Conservation (phyloP, 2,888 invertebrate species). For the Dryobota labecula region DNA sequence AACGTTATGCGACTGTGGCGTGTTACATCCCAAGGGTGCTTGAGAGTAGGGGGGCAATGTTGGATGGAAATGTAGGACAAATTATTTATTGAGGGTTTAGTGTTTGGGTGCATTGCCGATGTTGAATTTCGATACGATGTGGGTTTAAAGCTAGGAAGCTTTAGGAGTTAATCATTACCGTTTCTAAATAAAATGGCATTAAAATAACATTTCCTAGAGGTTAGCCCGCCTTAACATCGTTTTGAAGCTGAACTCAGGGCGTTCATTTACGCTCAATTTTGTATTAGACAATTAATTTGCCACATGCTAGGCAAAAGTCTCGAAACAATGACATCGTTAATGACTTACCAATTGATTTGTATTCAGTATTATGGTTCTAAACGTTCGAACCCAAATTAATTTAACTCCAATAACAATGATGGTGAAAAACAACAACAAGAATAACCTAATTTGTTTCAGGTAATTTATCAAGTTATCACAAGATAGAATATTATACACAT, state of each 20-base stretch:
- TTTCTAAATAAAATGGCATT: no score
- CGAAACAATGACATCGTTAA: background rate
- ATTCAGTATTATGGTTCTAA: background rate
- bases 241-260: conserved; percentile 3
- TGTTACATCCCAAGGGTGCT: conserved; percentile 47
- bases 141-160: no score
- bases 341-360: conserved; percentile 12
- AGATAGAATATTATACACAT: no score
- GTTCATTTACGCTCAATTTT: conserved; percentile 17
- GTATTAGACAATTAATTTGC: conserved; percentile 15
- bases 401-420: no score
- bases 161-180: no score
- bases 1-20: conserved; percentile 52
- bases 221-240: no score
- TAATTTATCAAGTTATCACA: background rate
- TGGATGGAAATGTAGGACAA: background rate
- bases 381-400: background rate
- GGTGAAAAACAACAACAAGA: background rate
- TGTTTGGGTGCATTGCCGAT: background rate
- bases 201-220: no score
- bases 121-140: background rate
- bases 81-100: background rate
- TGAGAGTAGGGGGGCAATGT: conserved; percentile 6
- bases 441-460: background rate
- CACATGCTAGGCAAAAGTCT: conserved; percentile 21